These are phyloP conservation scores for Caenorhabditis sp. DNA, from an alignment of 2,888 invertebrate genomes.

Conservation along the genomic window DNA sequence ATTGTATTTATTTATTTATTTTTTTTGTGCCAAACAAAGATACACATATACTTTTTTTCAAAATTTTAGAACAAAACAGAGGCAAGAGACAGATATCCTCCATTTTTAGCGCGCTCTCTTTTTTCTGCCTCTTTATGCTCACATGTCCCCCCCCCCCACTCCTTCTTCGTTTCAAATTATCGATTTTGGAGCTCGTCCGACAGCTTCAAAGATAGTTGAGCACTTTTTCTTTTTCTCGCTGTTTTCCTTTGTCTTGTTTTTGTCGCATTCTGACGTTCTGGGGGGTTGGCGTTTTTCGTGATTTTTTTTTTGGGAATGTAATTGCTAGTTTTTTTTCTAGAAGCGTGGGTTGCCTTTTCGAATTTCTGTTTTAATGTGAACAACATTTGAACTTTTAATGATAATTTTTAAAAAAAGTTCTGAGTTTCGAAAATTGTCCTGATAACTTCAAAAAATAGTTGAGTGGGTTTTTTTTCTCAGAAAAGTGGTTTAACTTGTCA, in stretches of 20 bases:
- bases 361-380: no score
- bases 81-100: background rate
- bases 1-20: no score
- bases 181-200: background rate
- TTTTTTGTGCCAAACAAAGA: conserved; percentile 11
- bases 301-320: background rate
- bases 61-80: background rate
- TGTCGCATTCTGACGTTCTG: background rate
- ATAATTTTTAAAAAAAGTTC: no score
- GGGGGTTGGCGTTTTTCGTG: background rate
- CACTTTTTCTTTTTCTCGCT: conserved; percentile 4
- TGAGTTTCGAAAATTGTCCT: no score
- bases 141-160: conserved; percentile 5
- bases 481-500: no score
- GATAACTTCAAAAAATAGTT: no score
- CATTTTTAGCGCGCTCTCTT: background rate
- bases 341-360: no score
- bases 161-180: background rate
- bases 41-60: background rate
- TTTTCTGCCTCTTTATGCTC: background rate
- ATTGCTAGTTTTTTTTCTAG: no score
- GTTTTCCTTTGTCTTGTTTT: background rate
- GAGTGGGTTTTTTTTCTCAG: no score
- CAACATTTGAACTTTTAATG: no score
- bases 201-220: background rate